Conservation (phyloP, 2,113 vertebrate species). For the Naja naja region DNA sequence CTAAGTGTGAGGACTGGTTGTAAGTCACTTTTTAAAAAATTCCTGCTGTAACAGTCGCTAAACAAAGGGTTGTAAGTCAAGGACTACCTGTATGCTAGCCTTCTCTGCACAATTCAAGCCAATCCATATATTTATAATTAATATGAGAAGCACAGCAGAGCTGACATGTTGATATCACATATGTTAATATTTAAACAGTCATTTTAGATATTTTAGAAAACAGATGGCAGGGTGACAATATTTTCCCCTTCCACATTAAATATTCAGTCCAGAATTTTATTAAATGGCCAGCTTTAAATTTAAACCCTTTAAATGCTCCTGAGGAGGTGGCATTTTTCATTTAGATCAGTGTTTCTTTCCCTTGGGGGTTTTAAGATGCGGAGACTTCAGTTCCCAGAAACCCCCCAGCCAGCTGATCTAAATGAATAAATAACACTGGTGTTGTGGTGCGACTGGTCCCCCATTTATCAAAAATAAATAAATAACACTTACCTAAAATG, state of each 20-base stretch:
- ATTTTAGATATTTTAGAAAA: neutral
- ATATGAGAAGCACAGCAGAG: neutral
- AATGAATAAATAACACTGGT: neutral
- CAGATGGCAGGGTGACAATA: neutral
- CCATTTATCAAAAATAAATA: neutral
- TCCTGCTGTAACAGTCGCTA: neutral
- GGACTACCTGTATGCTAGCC: neutral
- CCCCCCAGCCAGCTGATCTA: neutral
- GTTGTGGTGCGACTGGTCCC: neutral
- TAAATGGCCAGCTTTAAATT: neutral
- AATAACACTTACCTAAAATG: neutral
- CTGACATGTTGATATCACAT: too few species aligned
- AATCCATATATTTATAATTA: neutral
- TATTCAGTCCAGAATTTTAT: neutral
- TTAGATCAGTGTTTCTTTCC: neutral
- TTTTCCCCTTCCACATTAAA: neutral
- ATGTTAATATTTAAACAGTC: neutral
- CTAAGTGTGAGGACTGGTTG: neutral
- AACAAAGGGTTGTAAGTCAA: neutral
- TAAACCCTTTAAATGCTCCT: neutral
- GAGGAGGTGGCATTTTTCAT: neutral
- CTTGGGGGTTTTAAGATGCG: neutral
- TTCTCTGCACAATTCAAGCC: neutral
- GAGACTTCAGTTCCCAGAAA: neutral
- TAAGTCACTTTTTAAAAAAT: neutral